Evolutionary conservation across 2,113 vertebrate genomes (phyloP), one percentile per base, ranked within the genome.

Genomic region (Plecturocebus donacophilus): DNA sequence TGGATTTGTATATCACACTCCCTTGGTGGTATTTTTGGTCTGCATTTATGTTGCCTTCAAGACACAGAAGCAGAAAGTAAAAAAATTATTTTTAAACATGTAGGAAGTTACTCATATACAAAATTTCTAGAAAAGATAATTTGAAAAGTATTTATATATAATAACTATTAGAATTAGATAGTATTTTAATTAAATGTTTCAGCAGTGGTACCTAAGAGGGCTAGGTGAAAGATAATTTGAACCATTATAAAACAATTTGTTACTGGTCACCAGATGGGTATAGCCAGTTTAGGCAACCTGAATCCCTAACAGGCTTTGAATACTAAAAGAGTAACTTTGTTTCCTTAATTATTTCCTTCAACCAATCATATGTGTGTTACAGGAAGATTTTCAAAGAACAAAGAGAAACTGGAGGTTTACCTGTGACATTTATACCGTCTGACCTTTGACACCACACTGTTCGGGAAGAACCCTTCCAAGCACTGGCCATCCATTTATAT

Each of bases 361-460:
- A 52, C 4, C 13, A 56, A 2, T n/a, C 85, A 66, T 3, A 40
- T 5, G 14, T 71, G 38, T 7, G 0, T 87, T 80, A 91, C 0
- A 75, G 6, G 68, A 82, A 61, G 77, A 47, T 35, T 45, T 87
- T 40, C 13, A 85, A 80, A 61, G 45, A 81, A 87, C 12, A 73
- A 85, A 85, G 73, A 86, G 27, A 80, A 86, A 71, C 5, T 76
- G 70, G 49, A 95, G 10, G 23, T 49, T 98, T 99, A 99, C 99
- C 99, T 98, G 99, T 99, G 96, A 99, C 99, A 0, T 99, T 99
- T 97, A 99, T 95, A 87, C 99, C 99, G 38, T 99, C 99, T 19
- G 99, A 99, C 80, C 99, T 99, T 97, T 99, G 99, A 97, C 99
- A 99, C 99, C 99, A 99, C 87, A 99, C 97, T 0, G 99, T 98